A percentile compares a stretch with the other conserved stretches of the same genome.
phyloP scores from a whole-genome alignment of 2,797 vertebrate species.

The Manis crassicaudata region DNA sequence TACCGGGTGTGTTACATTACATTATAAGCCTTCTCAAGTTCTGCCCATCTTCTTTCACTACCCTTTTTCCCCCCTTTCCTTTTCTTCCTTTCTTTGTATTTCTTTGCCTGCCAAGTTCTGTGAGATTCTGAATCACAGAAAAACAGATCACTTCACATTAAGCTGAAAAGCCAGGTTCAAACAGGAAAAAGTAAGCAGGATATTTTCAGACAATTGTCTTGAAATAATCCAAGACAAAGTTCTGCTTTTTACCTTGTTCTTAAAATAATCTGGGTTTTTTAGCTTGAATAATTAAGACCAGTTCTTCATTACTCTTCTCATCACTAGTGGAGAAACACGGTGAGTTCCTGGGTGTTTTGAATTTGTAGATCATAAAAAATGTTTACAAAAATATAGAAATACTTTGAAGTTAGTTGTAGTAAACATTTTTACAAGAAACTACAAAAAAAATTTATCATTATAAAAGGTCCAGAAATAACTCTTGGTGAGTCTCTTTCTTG shows the following conservation, averaged over 20 bases:
- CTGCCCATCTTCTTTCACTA: slow-evolving; percentile 32
- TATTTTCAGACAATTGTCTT: slow-evolving; percentile 24
- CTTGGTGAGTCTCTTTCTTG: background rate
- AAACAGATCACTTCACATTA: slow-evolving; percentile 38
- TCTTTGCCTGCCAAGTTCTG: slow-evolving; percentile 50
- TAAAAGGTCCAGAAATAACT: background rate
- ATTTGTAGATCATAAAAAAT: background rate
- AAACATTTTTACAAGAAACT: slow-evolving; percentile 2
- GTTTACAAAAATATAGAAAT: slow-evolving; percentile 12
- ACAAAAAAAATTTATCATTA: background rate
- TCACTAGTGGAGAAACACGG: background rate
- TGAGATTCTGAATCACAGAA: slow-evolving; percentile 47
- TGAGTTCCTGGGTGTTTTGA: slow-evolving; percentile 4
- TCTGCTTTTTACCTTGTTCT: background rate
- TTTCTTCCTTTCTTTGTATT: slow-evolving; percentile 37
- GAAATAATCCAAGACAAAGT: slow-evolving; percentile 36
- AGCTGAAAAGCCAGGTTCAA: slow-evolving; percentile 63
- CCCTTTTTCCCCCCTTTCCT: background rate
- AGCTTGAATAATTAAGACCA: background rate
- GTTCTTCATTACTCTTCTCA: background rate
- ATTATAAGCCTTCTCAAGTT: slow-evolving; percentile 55
- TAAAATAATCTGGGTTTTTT: slow-evolving; percentile 35
- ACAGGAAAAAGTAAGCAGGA: slow-evolving; percentile 50
- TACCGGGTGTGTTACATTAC: background rate
- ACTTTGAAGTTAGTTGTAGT: background rate